Evolutionary conservation across 2,113 vertebrate genomes (phyloP).

Genomic region (Ochotona princeps): DNA sequence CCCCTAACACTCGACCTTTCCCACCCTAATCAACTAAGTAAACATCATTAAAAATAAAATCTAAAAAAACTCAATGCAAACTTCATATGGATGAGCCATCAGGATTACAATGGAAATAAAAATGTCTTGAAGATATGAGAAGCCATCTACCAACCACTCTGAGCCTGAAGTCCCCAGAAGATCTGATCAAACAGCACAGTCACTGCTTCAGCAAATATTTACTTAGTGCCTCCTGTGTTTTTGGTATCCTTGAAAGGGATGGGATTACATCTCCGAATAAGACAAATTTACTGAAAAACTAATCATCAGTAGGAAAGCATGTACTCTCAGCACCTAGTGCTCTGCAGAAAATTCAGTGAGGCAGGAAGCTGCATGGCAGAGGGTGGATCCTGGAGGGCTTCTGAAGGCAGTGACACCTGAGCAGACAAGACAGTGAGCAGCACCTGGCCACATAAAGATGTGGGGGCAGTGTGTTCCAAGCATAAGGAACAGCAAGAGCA

Average conservation of each 20-base stretch:
- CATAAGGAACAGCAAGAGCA: not conserved
- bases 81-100: not conserved
- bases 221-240: not conserved
- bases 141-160: not conserved
- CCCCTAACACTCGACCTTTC: too few species aligned
- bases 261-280: not conserved
- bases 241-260: not conserved
- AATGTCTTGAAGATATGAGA: slow-evolving; percentile 10
- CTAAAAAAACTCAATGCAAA: slow-evolving; percentile 32
- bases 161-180: not conserved
- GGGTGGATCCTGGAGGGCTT: not conserved
- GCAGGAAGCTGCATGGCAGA: not conserved
- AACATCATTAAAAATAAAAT: too few species aligned
- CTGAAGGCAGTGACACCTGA: not conserved
- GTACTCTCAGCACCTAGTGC: not conserved
- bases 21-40: too few species aligned
- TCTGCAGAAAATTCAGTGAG: not conserved
- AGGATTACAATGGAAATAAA: not conserved
- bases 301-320: not conserved
- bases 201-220: slow-evolving; percentile 33
- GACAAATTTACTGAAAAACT: not conserved
- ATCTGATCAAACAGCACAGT: slow-evolving; percentile 14
- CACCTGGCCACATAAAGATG: not conserved
- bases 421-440: not conserved
- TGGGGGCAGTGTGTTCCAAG: not conserved